Evolutionary conservation across 2,113 vertebrate species (phyloP).

Genomic region (Bos indicus): DNA sequence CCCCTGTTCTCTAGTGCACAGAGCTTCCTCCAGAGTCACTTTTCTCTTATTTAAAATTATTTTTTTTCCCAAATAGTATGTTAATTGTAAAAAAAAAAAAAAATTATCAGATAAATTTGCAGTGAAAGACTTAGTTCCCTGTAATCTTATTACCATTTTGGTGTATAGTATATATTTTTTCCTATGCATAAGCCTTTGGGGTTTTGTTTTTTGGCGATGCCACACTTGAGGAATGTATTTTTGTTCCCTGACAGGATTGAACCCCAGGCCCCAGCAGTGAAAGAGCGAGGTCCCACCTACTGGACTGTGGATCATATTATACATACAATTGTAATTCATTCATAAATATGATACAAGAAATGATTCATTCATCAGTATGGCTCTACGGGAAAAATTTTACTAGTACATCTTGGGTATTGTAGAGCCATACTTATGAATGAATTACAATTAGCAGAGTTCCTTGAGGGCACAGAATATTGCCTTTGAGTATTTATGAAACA

Average conservation of each 20-base stretch:
- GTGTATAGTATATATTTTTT: background rate
- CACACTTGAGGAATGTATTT: background rate
- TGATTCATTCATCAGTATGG: background rate
- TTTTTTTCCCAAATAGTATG: background rate
- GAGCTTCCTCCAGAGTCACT: background rate
- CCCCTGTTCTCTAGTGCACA: background rate
- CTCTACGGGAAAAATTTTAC: background rate
- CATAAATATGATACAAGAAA: background rate
- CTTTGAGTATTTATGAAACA: conserved; percentile 20
- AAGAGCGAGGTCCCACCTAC: background rate
- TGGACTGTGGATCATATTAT: background rate
- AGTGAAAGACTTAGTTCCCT: background rate
- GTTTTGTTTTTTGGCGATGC: background rate
- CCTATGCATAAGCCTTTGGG: background rate
- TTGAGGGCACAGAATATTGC: background rate
- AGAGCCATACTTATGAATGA: background rate
- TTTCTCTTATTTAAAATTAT: background rate
- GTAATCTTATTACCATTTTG: background rate
- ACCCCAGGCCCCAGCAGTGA: background rate
- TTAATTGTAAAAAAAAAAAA: background rate
- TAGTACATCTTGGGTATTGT: background rate
- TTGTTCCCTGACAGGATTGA: background rate
- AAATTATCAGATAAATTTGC: background rate
- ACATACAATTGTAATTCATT: background rate
- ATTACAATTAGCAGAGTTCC: background rate